Base-by-base conservation (phyloP, 2,888 invertebrate genomes). In the Sepiola atlantica region DNA sequence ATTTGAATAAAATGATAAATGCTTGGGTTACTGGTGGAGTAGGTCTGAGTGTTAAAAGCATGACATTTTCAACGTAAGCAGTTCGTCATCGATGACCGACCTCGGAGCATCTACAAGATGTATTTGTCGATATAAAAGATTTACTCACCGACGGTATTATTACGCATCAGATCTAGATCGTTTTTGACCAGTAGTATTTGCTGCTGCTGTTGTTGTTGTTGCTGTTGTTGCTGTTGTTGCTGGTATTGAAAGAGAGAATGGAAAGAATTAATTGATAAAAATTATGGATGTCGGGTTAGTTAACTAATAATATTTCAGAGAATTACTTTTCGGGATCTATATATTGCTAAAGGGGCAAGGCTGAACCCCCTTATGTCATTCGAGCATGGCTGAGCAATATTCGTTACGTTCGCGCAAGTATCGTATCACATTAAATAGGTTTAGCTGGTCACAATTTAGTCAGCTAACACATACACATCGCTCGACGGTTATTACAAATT, bases 71-170 rank as follows among this genome's bases (percentile, higher is more conserved):
- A 45, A 8, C 8, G 45, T 4, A 45, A 45, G 45, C 45, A 45
- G 45, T 45, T 45, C 8, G 8, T 45, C 2, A 45, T 8, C 8
- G 45, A 45, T 45, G 4, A 45, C 45, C 45, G 8, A 45, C n/a
- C n/a, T n/a, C n/a, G n/a, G n/a, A n/a, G n/a, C n/a, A n/a, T n/a
- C 2, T 45, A 45, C 2, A 4, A 45, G 45, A 45, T 45, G 45
- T 8, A 45, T 45, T 45, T 45, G 2, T 4, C 45, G 45, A 45
- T 45, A 45, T 45, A 45, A 45, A 45, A 77, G 14, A 77, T n/a
- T 77, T 77, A 77, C 77, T 77, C 32, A 77, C 77, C 77, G n/a
- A 77, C 77, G n/a, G 77, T 77, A 77, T 77, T 77, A 77, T n/a
- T 21, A 4, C n/a, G 12, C 32, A 77, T 77, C 32, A 77, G n/a